Evolutionary conservation across 2,797 vertebrate genomes (phyloP), one percentile per base, ranked within the genome.

Genomic region (Pangasius mekongensis): DNA sequence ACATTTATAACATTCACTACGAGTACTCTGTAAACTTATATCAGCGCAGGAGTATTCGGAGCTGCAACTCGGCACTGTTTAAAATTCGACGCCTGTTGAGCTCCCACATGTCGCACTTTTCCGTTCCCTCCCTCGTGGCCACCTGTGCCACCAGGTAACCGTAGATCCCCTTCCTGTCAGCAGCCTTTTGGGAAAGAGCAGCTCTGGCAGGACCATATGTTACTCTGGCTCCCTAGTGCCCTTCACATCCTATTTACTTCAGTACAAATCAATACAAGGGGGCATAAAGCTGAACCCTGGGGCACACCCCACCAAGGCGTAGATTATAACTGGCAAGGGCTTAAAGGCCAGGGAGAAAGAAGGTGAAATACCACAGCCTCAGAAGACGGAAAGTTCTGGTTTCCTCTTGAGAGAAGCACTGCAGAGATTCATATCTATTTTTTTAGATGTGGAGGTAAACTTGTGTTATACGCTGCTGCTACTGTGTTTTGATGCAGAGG

Each of bases 171-270:
- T 71, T 47, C 85, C 87, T 87, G 85, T 60, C 81, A 80, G 22
- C 56, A 56, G 87, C 77, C 85, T 76, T 86, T 86, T 52, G 73
- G 80, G 67, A 86, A 67, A 89, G 81, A 89, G 87, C 81, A 87
- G 49, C 66, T 87, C 89, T 89, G 89, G 74, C 71, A 84, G 87
- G 89, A 86, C 92, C 92, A 92, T 93, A 91, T 92, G 92, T 73
- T 78, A 36, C 80, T 77, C 66, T 52, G 87, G 77, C 71, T 47
- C 89, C 89, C 76, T 27, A 54, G 62, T 74, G 89, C 16, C 85
- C 62, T 74, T 76, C 87, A 62, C 78, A 69, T 71, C 67, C 87
- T 67, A 87, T 71, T 47, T 33, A 77, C 39, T 83, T 85, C 78
- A 81, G 64, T 82, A 52, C 56, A 60, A 36, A 86, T 86, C 89